A percentile compares a stretch with the other conserved stretches of the same genome.
Evolutionary conservation across 2,888 invertebrate genomes (phyloP).

Genomic region (Cerastis rubricosa): DNA sequence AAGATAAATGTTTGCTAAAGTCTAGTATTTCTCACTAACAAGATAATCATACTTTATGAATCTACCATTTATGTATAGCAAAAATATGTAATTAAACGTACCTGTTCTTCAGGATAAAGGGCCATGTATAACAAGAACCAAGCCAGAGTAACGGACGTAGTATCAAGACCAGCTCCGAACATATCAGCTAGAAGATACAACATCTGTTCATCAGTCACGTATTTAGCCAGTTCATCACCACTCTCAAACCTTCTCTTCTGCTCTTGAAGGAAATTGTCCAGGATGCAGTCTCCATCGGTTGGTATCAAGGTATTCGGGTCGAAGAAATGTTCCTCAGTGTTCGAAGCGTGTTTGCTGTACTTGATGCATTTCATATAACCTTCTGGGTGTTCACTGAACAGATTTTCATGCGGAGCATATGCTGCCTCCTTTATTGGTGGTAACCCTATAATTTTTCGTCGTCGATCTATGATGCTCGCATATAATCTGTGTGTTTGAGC

Average conservation of each 20-base stretch:
- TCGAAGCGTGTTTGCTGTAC: constrained; percentile 81
- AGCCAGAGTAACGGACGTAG: constrained; percentile 94
- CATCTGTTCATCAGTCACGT: constrained; percentile 93
- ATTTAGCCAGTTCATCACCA: constrained; percentile 83
- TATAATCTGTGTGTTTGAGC: constrained; percentile 94
- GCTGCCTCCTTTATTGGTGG: constrained; percentile 77
- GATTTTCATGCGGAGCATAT: constrained; percentile 76
- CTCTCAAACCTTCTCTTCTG: constrained; percentile 87
- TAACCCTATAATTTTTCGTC: constrained; percentile 82
- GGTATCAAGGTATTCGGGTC: constrained; percentile 83
- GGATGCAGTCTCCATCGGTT: constrained; percentile 89
- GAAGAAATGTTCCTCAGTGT: constrained; percentile 83
- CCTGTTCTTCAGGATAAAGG: constrained; percentile 92
- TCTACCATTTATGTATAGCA: no score
- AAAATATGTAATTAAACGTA: constrained; percentile 62
- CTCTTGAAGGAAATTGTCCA: constrained; percentile 92
- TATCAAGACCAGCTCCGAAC: constrained; percentile 96
- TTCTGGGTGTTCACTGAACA: constrained; percentile 82
- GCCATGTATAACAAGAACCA: constrained; percentile 96
- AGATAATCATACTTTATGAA: not conserved
- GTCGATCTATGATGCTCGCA: constrained; percentile 92
- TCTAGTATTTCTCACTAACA: constrained; percentile 4
- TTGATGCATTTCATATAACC: constrained; percentile 86
- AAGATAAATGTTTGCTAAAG: constrained; percentile 28
- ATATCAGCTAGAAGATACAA: constrained; percentile 95